Base-by-base conservation (phyloP, 2,113 vertebrate genomes). In the Dasyurus viverrinus region DNA sequence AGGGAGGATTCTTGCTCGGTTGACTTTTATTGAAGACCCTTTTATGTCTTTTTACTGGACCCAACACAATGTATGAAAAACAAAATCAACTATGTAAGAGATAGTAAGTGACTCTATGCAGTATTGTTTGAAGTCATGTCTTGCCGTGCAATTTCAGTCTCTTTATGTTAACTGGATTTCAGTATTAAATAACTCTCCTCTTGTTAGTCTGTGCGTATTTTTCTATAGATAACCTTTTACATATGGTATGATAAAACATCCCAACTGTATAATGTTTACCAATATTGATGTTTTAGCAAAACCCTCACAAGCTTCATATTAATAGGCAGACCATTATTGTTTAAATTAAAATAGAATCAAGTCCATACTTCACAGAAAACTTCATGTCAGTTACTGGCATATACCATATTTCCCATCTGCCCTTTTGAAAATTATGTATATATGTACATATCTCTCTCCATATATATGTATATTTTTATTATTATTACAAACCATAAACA, bases 141-240 rank as follows among this genome's bases (percentile, higher is more conserved):
- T 84, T 95, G 92, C 95, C 76, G 84, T 94, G 93, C 76, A 27
- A 24, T 89, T 95, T 92, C 93, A 50, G 93, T 96, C 93, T 96
- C 53, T 97, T 94, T 95, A 46, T 93, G 93, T 96, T 93, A 94
- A 96, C 93, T 92, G 91, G 93, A 89, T 93, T 94, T 95, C 93
- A 96, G 93, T 97, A 97, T 96, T 98, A 98, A 98, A 98, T 94
- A 91, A 92, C 93, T 96, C 53, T 91, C 90, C 89, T 84, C 96
- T 97, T 97, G 93, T 95, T 96, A 97, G n/a, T 48, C 23, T 68
- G 91, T 57, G 60, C 93, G 90, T 95, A 93, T 84, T 90, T 95
- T 94, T 90, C 94, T 90, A 8, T 84, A 36, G 36, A 76, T 76
- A 84, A 19, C n/a, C 68, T 84, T 42, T n/a, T 84, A 42, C 23